Conservation (phyloP, 2,797 vertebrate genomes). For the Erethizon dorsatum region DNA sequence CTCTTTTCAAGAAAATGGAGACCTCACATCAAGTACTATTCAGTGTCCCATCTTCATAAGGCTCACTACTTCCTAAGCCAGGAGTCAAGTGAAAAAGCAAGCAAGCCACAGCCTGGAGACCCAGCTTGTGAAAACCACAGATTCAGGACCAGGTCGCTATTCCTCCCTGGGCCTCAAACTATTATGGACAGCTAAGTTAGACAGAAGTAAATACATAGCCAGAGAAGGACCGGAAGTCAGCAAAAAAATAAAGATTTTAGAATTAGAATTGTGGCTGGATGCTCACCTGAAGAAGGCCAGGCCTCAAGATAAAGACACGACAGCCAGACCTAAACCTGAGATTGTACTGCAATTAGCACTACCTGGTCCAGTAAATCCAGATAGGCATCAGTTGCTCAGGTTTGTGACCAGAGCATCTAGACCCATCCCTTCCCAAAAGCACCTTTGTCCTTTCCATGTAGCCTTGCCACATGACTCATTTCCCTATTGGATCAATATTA, state of each 20-base stretch:
- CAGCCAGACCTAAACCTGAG: neutral
- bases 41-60: neutral
- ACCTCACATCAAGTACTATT: neutral
- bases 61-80: neutral
- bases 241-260: neutral
- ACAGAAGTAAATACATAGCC: neutral
- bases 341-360: neutral
- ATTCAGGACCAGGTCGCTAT: neutral
- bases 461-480: neutral
- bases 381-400: neutral
- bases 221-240: neutral
- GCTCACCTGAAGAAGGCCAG: neutral
- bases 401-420: neutral
- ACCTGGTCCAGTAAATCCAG: neutral
- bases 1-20: neutral
- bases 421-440: neutral
- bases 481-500: neutral
- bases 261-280: neutral
- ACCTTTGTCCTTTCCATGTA: neutral
- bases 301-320: no score
- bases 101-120: neutral
- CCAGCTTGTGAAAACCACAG: neutral
- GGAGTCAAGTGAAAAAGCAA: neutral
- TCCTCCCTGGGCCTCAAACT: neutral
- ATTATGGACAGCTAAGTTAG: neutral